Percentiles rank a stretch among this genome's conserved stretches.
Evolutionary conservation across 2,113 vertebrate genomes (phyloP).

Genomic region (Callopanchax toddi): DNA sequence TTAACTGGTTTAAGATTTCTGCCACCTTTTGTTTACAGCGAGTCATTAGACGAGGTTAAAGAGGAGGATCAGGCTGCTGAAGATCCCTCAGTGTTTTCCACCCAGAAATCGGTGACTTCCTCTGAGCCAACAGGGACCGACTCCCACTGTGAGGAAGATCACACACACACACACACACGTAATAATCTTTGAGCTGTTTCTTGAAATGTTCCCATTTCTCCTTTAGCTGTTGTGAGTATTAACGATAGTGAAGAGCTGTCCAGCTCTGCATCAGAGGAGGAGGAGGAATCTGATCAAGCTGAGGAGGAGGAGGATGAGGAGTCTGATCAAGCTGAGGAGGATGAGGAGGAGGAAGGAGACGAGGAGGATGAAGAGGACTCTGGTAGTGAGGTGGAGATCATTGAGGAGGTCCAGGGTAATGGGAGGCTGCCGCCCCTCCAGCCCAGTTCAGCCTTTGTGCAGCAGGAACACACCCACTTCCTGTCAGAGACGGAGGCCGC

Average conservation of each 20-base stretch:
- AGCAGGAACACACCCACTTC: conserved; percentile 69
- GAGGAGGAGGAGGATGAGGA: conserved; percentile 19
- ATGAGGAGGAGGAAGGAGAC: conserved; percentile 60
- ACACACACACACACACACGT: not conserved
- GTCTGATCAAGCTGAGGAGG: conserved; percentile 60
- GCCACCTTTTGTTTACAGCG: conserved; percentile 66
- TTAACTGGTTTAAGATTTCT: not conserved
- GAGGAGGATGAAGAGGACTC: conserved; percentile 66
- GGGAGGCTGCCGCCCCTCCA: conserved; percentile 58
- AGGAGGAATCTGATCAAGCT: conserved; percentile 40
- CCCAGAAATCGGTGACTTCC: conserved; percentile 67
- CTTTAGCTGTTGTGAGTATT: conserved; percentile 81
- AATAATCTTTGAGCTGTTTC: not conserved
- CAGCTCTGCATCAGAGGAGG: conserved; percentile 67
- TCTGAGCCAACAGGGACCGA: conserved; percentile 73
- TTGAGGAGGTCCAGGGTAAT: conserved; percentile 78
- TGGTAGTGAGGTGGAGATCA: conserved; percentile 80
- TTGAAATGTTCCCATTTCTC: not conserved
- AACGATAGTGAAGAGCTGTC: conserved; percentile 80
- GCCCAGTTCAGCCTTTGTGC: conserved; percentile 52
- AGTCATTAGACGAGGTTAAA: conserved; percentile 30
- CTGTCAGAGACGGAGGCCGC: conserved; percentile 69
- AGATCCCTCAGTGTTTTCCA: conserved; percentile 24
- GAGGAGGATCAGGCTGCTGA: conserved; percentile 39
- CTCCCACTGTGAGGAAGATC: conserved; percentile 73